Evolutionary conservation across 1,140 invertebrate genomes (phyloP).

Genomic region (Drosophila arawakana): DNA sequence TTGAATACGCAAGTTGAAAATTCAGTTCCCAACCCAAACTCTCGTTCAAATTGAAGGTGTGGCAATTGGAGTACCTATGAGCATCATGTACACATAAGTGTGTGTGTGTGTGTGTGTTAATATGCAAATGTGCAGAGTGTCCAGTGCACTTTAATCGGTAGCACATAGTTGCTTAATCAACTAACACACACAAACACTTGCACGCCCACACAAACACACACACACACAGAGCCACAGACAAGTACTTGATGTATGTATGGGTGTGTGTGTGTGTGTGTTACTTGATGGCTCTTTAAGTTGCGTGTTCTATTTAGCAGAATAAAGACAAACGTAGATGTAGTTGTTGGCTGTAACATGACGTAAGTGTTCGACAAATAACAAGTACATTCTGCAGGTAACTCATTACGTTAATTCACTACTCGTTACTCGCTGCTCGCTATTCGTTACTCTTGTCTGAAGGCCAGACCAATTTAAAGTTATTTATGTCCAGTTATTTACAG

Average conservation of each 20-base stretch:
- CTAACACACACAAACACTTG: slow-evolving; percentile 46
- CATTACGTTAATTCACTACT: neutral
- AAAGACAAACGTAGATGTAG: slow-evolving; percentile 24
- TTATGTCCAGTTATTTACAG: too few species aligned
- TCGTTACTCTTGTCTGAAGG: neutral
- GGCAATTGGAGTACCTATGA: neutral
- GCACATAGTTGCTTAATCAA: slow-evolving; percentile 80
- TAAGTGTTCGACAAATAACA: slow-evolving; percentile 51
- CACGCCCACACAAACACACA: neutral
- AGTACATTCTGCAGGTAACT: slow-evolving; percentile 3
- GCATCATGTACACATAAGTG: neutral
- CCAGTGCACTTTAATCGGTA: slow-evolving; percentile 77
- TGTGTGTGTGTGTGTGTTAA: neutral
- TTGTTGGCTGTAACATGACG: slow-evolving; percentile 47
- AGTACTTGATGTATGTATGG: neutral
- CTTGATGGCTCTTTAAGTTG: slow-evolving; percentile 67
- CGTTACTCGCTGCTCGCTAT: neutral
- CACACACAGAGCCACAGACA: neutral
- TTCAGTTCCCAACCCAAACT: neutral
- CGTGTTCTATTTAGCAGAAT: slow-evolving; percentile 74
- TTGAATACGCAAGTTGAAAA: slow-evolving; percentile 62
- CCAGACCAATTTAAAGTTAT: neutral
- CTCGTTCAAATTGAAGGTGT: neutral
- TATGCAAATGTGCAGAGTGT: slow-evolving; percentile 69
- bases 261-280: slow-evolving; percentile 14